Percentiles rank a stretch among this genome's conserved stretches.
phyloP scores from a whole-genome alignment of 2,888 invertebrate species.

The Drepana falcataria region DNA sequence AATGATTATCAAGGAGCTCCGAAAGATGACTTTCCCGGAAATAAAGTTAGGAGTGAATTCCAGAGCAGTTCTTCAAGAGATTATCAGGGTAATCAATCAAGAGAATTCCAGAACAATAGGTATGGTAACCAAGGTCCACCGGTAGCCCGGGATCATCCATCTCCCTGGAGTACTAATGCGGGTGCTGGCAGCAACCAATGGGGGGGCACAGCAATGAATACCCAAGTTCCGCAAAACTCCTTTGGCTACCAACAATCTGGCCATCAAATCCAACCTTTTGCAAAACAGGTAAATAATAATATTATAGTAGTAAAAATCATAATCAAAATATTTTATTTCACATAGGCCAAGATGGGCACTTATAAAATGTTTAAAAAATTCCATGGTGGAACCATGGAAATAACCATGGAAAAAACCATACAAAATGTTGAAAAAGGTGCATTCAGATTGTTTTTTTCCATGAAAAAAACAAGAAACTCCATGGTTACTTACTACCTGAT shows the following conservation, averaged over 20 bases:
- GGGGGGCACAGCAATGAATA: conserved; percentile 10
- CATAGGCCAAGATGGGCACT: no score
- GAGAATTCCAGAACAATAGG: not conserved
- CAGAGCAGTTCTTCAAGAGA: not conserved
- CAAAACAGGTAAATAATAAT: conserved; percentile 24
- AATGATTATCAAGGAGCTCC: not conserved
- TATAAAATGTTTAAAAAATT: no score
- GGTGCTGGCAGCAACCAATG: conserved; percentile 7
- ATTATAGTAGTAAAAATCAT: no score
- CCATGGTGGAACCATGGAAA: no score
- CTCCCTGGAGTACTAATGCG: conserved; percentile 23
- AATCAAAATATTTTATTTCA: no score
- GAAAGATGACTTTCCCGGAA: not conserved
- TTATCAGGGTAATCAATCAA: not conserved
- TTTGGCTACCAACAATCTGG: conserved; percentile 18
- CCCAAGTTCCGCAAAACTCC: conserved; percentile 21
- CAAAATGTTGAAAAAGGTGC: no score
- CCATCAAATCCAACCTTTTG: conserved; percentile 15
- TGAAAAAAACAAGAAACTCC: no score
- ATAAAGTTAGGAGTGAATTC: not conserved
- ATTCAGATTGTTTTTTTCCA: no score
- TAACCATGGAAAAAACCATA: no score
- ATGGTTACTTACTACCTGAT: no score
- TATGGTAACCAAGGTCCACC: conserved; percentile 10
- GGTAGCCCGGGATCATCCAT: conserved; percentile 8